Percentiles rank a stretch among this genome's conserved stretches.
Conservation (phyloP, 2,113 vertebrate genomes). For the Genyomyrus donnyi region DNA sequence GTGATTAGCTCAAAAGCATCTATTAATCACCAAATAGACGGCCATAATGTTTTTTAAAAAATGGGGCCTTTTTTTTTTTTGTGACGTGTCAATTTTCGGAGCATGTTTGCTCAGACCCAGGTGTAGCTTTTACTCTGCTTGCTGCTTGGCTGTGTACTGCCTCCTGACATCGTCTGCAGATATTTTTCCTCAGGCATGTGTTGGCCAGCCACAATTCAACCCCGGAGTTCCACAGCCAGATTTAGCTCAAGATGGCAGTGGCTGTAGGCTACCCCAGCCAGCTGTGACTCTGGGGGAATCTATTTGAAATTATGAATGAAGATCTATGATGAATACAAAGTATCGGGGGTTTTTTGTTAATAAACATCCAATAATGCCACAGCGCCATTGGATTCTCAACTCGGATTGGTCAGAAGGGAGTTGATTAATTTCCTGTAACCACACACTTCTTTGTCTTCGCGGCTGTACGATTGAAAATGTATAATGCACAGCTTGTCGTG, state of each 20-base stretch:
- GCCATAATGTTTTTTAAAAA: background rate
- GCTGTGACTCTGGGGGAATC: conserved; percentile 19
- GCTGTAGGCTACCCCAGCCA: background rate
- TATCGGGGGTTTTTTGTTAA: background rate
- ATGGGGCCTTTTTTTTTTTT: background rate
- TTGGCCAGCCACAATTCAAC: background rate
- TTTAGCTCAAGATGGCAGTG: background rate
- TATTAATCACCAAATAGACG: background rate
- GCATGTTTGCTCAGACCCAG: background rate
- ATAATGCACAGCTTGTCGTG: background rate
- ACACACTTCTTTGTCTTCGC: background rate
- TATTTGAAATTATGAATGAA: conserved; percentile 32
- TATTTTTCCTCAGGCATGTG: background rate
- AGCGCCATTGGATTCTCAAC: background rate
- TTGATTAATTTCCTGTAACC: background rate
- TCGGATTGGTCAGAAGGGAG: background rate
- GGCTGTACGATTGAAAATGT: background rate
- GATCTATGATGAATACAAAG: conserved; percentile 15
- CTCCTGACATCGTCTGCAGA: background rate
- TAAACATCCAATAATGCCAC: background rate
- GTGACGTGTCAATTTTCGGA: background rate
- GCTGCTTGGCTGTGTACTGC: background rate
- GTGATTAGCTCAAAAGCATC: background rate
- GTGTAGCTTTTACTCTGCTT: background rate
- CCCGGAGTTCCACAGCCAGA: background rate